Percentiles rank a stretch among this genome's conserved stretches.
Conservation (phyloP, 2,797 vertebrate species). For the Lithobates sylvaticus region DNA sequence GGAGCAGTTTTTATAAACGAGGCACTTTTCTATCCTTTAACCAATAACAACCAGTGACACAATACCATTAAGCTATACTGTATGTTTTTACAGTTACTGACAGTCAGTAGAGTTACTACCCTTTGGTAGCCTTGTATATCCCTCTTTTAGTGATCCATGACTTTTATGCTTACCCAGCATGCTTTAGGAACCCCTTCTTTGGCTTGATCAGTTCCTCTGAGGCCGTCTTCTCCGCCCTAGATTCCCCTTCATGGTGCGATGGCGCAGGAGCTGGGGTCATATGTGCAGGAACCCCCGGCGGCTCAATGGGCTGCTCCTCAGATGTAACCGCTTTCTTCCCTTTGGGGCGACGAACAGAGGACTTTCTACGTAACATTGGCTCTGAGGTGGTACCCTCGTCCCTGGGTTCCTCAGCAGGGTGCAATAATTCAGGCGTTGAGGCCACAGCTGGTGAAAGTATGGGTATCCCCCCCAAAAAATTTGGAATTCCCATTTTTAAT, state of each 20-base stretch:
- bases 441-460: neutral
- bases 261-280: neutral
- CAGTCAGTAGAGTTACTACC: no score
- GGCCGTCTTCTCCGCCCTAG: neutral
- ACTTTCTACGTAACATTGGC: conserved; percentile 28
- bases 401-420: conserved; percentile 1
- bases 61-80: no score
- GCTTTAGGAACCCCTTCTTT: conserved; percentile 50
- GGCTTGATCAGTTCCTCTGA: conserved; percentile 41
- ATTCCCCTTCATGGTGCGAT: neutral
- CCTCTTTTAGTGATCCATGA: no score
- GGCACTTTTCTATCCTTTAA: no score
- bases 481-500: conserved; percentile 2
- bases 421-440: neutral
- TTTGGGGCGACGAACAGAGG: conserved; percentile 35
- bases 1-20: no score
- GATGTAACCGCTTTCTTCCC: conserved; percentile 8
- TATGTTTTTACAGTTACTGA: no score
- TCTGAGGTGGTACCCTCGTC: conserved; percentile 26
- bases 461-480: neutral
- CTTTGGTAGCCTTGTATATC: no score
- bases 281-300: neutral
- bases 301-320: neutral
- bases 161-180: conserved; percentile 46
- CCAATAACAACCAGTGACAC: no score